Evolutionary conservation across 2,888 invertebrate genomes (phyloP).

Genomic region (Andrena camellia): DNA sequence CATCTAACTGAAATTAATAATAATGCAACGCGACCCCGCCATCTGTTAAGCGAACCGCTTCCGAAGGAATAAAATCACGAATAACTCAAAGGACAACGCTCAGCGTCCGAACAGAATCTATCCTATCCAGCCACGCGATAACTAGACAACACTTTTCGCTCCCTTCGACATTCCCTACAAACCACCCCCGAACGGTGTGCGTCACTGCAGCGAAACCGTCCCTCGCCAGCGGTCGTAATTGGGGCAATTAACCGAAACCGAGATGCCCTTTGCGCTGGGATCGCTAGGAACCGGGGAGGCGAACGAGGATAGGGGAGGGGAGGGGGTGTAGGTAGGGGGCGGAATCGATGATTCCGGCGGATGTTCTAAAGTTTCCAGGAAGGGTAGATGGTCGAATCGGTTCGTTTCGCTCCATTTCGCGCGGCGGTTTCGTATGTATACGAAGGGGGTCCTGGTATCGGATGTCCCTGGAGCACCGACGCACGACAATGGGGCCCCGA

Average conservation of each 20-base stretch:
- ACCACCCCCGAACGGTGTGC: background rate
- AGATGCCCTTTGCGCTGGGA: constrained; percentile 34
- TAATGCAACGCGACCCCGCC: no score
- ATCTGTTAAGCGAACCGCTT: no score
- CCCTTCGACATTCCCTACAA: no score
- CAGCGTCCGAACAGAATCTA: no score
- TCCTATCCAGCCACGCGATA: no score
- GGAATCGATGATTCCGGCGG: constrained; percentile 77
- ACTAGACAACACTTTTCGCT: no score
- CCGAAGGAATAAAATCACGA: no score
- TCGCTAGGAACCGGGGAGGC: constrained; percentile 8
- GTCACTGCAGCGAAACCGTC: background rate
- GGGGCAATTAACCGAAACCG: constrained; percentile 61
- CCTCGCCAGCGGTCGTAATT: constrained; percentile 29
- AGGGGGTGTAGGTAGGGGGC: background rate
- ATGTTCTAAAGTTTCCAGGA: constrained; percentile 78
- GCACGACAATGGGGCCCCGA: constrained; percentile 68
- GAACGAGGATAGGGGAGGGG: background rate
- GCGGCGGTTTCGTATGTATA: constrained; percentile 42
- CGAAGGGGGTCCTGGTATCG: constrained; percentile 72
- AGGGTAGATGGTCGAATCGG: constrained; percentile 74
- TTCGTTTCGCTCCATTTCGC: constrained; percentile 78
- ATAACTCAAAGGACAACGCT: no score
- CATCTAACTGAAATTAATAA: no score
- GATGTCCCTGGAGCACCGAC: constrained; percentile 71